phyloP scores from a whole-genome alignment of 2,888 invertebrate genomes.

The Hypomecis atomaria region DNA sequence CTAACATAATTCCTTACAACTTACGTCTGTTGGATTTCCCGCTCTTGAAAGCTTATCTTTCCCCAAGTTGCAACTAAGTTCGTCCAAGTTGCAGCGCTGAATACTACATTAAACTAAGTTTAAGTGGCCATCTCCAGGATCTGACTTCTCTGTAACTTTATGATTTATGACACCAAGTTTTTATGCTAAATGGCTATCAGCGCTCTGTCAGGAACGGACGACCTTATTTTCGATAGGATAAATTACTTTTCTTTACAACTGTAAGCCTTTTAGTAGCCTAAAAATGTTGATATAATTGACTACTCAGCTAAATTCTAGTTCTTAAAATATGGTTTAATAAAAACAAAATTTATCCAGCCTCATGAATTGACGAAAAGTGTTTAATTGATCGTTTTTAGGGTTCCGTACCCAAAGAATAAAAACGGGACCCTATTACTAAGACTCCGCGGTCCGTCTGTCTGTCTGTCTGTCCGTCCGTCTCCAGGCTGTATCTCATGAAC shows the following conservation, averaged over 20 bases:
- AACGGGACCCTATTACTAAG: too few species aligned
- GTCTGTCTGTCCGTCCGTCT: too few species aligned
- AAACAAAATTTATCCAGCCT: too few species aligned
- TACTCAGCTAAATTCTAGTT: too few species aligned
- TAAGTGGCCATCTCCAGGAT: slow-evolving; percentile 57
- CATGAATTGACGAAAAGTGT: too few species aligned
- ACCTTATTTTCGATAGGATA: slow-evolving; percentile 43
- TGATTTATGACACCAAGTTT: slow-evolving; percentile 61
- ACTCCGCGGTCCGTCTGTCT: too few species aligned
- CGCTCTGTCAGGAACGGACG: slow-evolving; percentile 34
- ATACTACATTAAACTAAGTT: slow-evolving; percentile 60
- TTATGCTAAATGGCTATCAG: slow-evolving; percentile 49
- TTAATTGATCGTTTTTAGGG: too few species aligned
- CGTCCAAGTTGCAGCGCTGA: slow-evolving; percentile 52
- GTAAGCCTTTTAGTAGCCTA: not conserved
- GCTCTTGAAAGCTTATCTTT: slow-evolving; percentile 19
- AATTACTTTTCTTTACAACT: slow-evolving; percentile 33
- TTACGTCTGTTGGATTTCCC: not conserved
- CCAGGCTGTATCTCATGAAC: too few species aligned
- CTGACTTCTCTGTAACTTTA: slow-evolving; percentile 55
- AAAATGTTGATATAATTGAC: not conserved
- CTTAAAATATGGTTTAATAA: too few species aligned
- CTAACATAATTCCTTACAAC: not conserved
- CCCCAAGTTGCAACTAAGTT: slow-evolving; percentile 54
- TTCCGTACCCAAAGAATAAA: too few species aligned